A percentile compares a stretch with the other conserved stretches of the same genome.
Conservation (phyloP, 2,888 invertebrate species). For the Chaetoderma sp. region DNA sequence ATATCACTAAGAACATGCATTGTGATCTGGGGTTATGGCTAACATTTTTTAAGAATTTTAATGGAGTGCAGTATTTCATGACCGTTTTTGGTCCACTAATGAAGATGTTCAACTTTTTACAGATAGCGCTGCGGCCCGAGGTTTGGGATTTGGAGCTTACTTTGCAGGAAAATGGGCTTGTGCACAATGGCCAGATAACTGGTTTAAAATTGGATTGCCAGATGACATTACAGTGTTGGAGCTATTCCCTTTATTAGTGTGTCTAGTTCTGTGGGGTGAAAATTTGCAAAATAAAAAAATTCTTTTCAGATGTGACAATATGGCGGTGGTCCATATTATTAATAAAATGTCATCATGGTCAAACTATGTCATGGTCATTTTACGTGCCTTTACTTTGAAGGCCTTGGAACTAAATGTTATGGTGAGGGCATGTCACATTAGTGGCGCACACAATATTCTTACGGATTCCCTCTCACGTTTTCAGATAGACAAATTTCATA, state of each 20-base stretch:
- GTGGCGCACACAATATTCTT: neutral
- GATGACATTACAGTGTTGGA: conserved; percentile 11
- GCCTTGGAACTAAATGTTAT: neutral
- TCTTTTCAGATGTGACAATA: conserved; percentile 1
- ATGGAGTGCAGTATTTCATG: conserved; percentile 25
- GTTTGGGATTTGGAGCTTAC: conserved; percentile 6
- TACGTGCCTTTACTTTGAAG: neutral
- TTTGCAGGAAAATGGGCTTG: neutral
- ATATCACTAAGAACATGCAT: conserved; percentile 8
- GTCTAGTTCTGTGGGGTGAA: neutral
- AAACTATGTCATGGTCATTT: neutral
- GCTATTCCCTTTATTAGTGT: neutral
- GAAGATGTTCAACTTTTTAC: conserved; percentile 7
- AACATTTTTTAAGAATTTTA: conserved; percentile 14
- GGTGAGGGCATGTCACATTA: neutral
- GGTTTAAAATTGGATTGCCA: too few relatives aligned
- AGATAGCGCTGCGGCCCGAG: neutral
- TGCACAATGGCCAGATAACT: too few relatives aligned
- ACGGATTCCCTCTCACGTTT: neutral
- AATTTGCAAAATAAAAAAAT: neutral
- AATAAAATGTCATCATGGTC: neutral
- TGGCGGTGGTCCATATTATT: neutral
- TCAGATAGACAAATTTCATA: neutral
- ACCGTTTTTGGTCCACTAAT: conserved; percentile 7
- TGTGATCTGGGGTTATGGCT: conserved; percentile 22